Evolutionary conservation across 30 jellyfish, hydroid and myxozoan species (phyloP).

Genomic region (Aurelia coerulea): DNA sequence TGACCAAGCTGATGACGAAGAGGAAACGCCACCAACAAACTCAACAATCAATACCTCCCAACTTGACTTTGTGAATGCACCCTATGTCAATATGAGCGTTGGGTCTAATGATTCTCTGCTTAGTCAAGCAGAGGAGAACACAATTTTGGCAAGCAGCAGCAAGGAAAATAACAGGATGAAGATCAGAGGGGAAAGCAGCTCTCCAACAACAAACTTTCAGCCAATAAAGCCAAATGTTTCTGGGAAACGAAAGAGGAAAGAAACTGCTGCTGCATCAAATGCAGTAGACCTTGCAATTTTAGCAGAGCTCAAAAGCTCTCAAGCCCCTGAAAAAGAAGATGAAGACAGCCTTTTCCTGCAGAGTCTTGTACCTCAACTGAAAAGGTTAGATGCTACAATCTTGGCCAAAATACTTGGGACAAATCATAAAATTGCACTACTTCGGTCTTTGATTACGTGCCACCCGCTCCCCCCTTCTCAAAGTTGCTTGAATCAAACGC

Average conservation of each 20-base stretch:
- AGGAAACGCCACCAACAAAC: conserved; percentile 14
- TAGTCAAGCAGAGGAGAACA: conserved; percentile 12
- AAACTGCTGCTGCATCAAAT: conserved; percentile 9
- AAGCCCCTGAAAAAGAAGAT: conserved; percentile 14
- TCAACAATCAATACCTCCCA: background rate
- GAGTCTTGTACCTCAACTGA: conserved; percentile 47
- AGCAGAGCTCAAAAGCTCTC: conserved; percentile 34
- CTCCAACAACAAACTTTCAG: background rate
- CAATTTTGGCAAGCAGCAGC: background rate
- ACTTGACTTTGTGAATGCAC: conserved; percentile 6
- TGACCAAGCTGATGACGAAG: background rate
- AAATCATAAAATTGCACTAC: no score
- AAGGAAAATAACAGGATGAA: background rate
- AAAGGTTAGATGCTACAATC: conserved; percentile 32
- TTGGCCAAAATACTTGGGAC: no score
- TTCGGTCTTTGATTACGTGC: no score
- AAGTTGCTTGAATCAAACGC: no score
- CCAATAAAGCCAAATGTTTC: conserved; percentile 18
- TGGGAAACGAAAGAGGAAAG: conserved; percentile 49
- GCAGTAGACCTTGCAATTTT: conserved; percentile 35
- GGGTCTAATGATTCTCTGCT: conserved; percentile 5
- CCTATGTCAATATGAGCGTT: conserved; percentile 14
- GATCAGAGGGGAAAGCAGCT: conserved; percentile 4
- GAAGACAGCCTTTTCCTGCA: conserved; percentile 44
- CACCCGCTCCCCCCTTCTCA: no score